Conservation (phyloP, 2,888 invertebrate genomes). For the Ochropacha duplaris region DNA sequence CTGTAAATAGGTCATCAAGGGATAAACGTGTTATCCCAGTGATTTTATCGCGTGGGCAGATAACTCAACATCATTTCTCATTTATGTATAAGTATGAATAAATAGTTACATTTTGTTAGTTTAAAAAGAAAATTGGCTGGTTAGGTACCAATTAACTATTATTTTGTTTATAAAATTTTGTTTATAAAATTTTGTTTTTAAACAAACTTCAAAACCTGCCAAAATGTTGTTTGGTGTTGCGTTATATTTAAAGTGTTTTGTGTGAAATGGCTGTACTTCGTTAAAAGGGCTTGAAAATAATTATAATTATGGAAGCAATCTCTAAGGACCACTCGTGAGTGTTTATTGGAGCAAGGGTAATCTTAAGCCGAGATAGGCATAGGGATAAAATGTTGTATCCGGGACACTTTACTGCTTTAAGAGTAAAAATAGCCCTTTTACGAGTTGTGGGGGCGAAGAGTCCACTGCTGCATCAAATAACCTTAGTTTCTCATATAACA, state of each 20-base stretch:
- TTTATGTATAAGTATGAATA: too few species aligned
- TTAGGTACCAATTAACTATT: too few species aligned
- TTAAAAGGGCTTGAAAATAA: conserved; percentile 30
- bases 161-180: too few species aligned
- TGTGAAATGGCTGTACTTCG: conserved; percentile 12
- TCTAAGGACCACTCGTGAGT: conserved; percentile 38
- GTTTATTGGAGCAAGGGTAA: conserved; percentile 46
- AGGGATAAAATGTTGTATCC: conserved; percentile 44
- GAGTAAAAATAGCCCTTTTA: conserved; percentile 56
- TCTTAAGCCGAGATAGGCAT: conserved; percentile 45
- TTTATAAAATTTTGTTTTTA: too few species aligned
- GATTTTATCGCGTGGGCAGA: conserved; percentile 19
- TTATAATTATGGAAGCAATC: conserved; percentile 34
- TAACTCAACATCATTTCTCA: neutral
- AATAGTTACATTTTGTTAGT: too few species aligned
- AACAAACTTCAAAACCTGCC: too few species aligned
- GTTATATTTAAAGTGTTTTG: conserved; percentile 2
- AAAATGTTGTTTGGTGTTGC: too few species aligned
- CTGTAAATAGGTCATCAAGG: conserved; percentile 38
- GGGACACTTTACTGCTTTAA: conserved; percentile 53
- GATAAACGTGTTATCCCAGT: conserved; percentile 26
- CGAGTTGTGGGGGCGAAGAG: conserved; percentile 38
- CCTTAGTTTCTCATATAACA: conserved; percentile 13
- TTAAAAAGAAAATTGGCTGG: too few species aligned
- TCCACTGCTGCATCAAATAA: conserved; percentile 41